A percentile compares a stretch with the other conserved stretches of the same genome.
Evolutionary conservation across 2,888 invertebrate genomes (phyloP).

Genomic region (Sthenelais limicola): DNA sequence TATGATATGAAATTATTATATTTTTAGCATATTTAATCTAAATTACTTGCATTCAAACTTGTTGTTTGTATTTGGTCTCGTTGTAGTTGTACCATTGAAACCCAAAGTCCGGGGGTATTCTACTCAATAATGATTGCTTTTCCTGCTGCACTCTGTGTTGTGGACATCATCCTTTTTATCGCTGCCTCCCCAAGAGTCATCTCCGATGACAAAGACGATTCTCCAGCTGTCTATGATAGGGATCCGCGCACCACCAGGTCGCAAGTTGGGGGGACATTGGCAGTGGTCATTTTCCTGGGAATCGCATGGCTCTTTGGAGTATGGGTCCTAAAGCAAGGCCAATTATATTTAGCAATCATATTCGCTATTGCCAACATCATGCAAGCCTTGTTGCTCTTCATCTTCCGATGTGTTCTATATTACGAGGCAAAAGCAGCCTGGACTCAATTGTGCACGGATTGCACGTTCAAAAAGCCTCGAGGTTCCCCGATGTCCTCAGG

Average conservation of each 20-base stretch:
- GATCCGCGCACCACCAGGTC: slow-evolving; percentile 50
- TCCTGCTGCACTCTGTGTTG: not conserved
- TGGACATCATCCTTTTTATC: slow-evolving; percentile 14
- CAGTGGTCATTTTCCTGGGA: slow-evolving; percentile 65
- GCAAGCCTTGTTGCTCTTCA: slow-evolving; percentile 13
- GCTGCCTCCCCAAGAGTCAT: slow-evolving; percentile 31
- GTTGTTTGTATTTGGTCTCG: too few relatives aligned
- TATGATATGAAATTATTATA: too few relatives aligned
- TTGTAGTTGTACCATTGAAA: slow-evolving; percentile 73
- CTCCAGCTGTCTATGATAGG: slow-evolving; percentile 44
- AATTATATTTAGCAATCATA: slow-evolving; percentile 63
- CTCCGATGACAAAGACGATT: slow-evolving; percentile 22
- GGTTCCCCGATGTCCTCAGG: slow-evolving; percentile 21
- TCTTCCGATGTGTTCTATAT: slow-evolving; percentile 27
- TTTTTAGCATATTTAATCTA: too few relatives aligned
- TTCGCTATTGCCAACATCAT: slow-evolving; percentile 61
- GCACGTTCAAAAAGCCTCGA: slow-evolving; percentile 21
- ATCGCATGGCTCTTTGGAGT: slow-evolving; percentile 69
- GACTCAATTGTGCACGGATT: slow-evolving; percentile 19
- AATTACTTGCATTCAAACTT: too few relatives aligned
- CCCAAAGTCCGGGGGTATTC: slow-evolving; percentile 69
- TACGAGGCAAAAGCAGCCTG: slow-evolving; percentile 34
- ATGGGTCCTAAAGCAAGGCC: slow-evolving; percentile 63
- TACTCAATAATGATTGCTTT: slow-evolving; percentile 71
- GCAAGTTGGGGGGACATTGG: slow-evolving; percentile 65